Evolutionary conservation across 2,888 invertebrate genomes (phyloP).

Genomic region (Mythimna ferrago): DNA sequence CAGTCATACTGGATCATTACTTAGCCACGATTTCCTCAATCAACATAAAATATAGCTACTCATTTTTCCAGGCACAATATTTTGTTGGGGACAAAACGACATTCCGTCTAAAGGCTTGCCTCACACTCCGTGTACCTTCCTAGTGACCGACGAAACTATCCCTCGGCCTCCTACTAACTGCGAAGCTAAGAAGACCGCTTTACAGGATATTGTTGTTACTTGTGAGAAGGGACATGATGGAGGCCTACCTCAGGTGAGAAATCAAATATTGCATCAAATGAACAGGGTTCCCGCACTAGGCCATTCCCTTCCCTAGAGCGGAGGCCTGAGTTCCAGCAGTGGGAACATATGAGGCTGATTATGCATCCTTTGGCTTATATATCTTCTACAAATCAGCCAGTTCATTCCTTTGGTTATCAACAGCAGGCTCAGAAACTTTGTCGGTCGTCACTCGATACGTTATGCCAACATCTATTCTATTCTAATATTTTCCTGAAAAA

Average conservation of each 20-base stretch:
- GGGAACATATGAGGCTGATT: too few relatives aligned
- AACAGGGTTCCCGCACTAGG: too few relatives aligned
- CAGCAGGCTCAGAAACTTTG: constrained; percentile 61
- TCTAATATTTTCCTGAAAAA: background rate
- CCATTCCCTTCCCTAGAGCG: too few relatives aligned
- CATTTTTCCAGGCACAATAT: constrained; percentile 72
- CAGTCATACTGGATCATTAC: background rate
- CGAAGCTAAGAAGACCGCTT: constrained; percentile 71
- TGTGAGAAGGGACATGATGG: constrained; percentile 85
- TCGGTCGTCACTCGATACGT: constrained; percentile 74
- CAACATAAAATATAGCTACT: background rate
- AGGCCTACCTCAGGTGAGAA: constrained; percentile 81
- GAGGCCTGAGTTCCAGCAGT: too few relatives aligned
- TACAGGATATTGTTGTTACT: constrained; percentile 75
- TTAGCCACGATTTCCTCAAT: background rate
- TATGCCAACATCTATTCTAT: constrained; percentile 46
- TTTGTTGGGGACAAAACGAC: constrained; percentile 85
- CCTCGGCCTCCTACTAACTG: constrained; percentile 82
- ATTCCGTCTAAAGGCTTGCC: constrained; percentile 71
- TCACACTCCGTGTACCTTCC: constrained; percentile 79
- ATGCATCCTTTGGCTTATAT: too few relatives aligned
- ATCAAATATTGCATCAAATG: background rate
- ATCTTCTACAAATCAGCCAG: too few relatives aligned
- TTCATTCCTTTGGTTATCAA: constrained; percentile 49
- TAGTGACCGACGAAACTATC: constrained; percentile 83